Evolutionary conservation across 2,888 invertebrate genomes (phyloP).

Genomic region (Leucophenga montana): DNA sequence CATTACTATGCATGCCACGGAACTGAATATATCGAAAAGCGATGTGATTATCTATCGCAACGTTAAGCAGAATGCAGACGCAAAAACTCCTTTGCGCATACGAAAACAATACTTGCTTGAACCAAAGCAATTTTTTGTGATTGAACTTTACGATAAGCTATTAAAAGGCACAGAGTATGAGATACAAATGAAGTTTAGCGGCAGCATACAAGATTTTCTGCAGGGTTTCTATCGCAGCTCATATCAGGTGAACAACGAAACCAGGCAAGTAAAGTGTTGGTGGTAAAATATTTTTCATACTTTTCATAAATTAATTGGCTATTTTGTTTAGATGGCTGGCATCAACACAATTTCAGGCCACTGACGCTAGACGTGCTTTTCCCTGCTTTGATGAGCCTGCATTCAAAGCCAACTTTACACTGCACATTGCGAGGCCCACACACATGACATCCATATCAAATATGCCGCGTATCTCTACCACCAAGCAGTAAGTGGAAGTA

Average conservation of each 20-base stretch:
- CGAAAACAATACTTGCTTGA: slow-evolving; percentile 47
- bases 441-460: slow-evolving; percentile 86
- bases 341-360: slow-evolving; percentile 87
- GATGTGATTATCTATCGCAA: slow-evolving; percentile 74
- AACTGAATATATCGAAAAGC: slow-evolving; percentile 78
- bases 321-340: slow-evolving; percentile 81
- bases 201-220: slow-evolving; percentile 82
- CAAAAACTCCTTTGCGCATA: slow-evolving; percentile 3
- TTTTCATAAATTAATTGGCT: neutral
- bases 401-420: slow-evolving; percentile 84
- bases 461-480: slow-evolving; percentile 77
- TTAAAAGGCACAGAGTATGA: slow-evolving; percentile 78
- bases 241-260: slow-evolving; percentile 80
- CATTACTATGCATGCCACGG: slow-evolving; percentile 84
- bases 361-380: slow-evolving; percentile 86
- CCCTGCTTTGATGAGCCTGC: slow-evolving; percentile 93
- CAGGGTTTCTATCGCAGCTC: slow-evolving; percentile 89
- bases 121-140: slow-evolving; percentile 80
- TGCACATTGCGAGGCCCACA: slow-evolving; percentile 81
- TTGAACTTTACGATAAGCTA: slow-evolving; percentile 77
- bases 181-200: slow-evolving; percentile 81
- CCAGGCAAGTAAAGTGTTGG: slow-evolving; percentile 75
- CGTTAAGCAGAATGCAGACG: slow-evolving; percentile 32
- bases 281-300: neutral
- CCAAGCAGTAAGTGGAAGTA: slow-evolving; percentile 63